Base-by-base conservation (phyloP, 1,140 invertebrate genomes). In the Lasioglossum albipes region DNA sequence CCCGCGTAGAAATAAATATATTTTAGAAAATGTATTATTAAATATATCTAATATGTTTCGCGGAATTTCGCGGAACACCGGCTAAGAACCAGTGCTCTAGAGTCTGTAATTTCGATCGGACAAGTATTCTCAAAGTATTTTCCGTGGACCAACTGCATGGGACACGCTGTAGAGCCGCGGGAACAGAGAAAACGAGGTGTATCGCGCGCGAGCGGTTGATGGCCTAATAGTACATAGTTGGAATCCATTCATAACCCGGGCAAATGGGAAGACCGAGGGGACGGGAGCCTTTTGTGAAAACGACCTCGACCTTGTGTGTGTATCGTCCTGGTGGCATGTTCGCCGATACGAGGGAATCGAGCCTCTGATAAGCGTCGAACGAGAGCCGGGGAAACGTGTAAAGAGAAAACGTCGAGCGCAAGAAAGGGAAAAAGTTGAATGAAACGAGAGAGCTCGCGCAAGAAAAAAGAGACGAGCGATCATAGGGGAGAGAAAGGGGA, bases 241-340 rank as follows among this genome's bases (percentile, higher is more conserved):
- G 67, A 81, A 80, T 87, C 84, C 89, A 90, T 91, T 90, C 89
- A 90, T 88, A 88, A 89, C 73, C 80, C 71, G 72, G 45, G 68
- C 73, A 42, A 77, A 78, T 69, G 81, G 80, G 45, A 74, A 74
- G 57, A 77, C 49, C 6, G 22, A 12, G 49, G 72, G 49, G 49
- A 59, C 20, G 57, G 20, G 57, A 45, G 27, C 61, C 83, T 78
- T 88, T 84, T 76, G 84, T 81, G 70, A 67, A 75, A 66, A 75
- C 79, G 69, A 31, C 31, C 31, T 7, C 65, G 73, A 62, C 75
- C 74, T 67, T 61, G 16, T 1, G 41, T 16, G 18, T 18, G 7
- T 10, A 31, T 41, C 57, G 4, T 61, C 20, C 18, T 13, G 2
- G n/a, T n/a, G 12, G 9, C 18, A 3, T 16, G 66, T n/a, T 66